A percentile compares a stretch with the other conserved stretches of the same genome.
phyloP scores from a whole-genome alignment of 2,888 invertebrate species.

The Geotrupes spiniger region DNA sequence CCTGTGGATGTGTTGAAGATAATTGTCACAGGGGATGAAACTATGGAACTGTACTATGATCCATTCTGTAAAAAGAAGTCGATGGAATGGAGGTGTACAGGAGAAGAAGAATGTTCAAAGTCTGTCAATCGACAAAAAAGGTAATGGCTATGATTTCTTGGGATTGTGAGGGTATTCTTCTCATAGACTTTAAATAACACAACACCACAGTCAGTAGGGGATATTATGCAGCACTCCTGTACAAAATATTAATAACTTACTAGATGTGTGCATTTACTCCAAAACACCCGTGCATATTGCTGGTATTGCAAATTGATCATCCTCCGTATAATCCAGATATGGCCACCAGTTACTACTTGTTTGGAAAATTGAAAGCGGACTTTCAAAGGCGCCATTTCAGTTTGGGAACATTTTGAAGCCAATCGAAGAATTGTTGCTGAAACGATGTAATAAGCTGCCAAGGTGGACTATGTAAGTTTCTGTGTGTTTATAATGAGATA shows the following conservation, averaged over 20 bases:
- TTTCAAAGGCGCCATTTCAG: too few relatives aligned
- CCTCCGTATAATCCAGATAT: constrained; percentile 1
- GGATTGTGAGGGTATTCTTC: constrained; percentile 1
- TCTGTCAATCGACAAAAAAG: too few relatives aligned
- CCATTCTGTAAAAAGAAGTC: too few relatives aligned
- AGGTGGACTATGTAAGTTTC: too few relatives aligned
- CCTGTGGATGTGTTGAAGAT: too few relatives aligned
- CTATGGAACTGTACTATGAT: background rate
- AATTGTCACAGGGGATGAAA: background rate
- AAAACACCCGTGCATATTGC: constrained; percentile 7
- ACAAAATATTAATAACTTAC: constrained; percentile 12
- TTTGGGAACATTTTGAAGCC: too few relatives aligned
- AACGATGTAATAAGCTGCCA: too few relatives aligned
- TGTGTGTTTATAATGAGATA: too few relatives aligned
- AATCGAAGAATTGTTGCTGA: too few relatives aligned
- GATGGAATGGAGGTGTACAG: too few relatives aligned
- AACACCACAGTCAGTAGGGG: constrained; percentile 13
- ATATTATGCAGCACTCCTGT: constrained; percentile 14
- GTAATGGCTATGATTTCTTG: too few relatives aligned
- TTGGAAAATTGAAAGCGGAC: background rate
- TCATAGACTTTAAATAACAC: constrained; percentile 12
- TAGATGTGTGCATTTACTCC: constrained; percentile 12
- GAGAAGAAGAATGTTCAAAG: too few relatives aligned
- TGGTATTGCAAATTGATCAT: background rate
- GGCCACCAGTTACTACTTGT: background rate